These are phyloP conservation scores for Alosa sapidissima DNA, from an alignment of 2,797 vertebrate genomes.

Conservation along the genomic window DNA sequence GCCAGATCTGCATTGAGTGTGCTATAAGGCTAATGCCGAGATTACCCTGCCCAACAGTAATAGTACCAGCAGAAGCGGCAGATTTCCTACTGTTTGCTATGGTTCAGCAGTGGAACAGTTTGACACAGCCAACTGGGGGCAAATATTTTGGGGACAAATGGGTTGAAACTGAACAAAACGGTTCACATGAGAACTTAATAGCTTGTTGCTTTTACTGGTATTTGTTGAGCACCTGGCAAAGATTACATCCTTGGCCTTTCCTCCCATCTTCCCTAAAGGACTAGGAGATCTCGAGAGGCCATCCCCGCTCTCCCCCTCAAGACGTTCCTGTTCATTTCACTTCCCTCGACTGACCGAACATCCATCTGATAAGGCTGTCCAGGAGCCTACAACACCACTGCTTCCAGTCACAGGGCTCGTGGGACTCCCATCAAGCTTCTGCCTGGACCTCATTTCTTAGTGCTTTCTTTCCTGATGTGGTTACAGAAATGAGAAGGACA, in stretches of 20 bases:
- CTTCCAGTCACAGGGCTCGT: background rate
- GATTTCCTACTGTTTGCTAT: background rate
- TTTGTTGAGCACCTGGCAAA: constrained; percentile 16
- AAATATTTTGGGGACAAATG: background rate
- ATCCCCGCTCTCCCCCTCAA: background rate
- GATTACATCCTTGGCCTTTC: background rate
- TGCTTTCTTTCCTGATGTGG: background rate
- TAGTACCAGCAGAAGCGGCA: background rate
- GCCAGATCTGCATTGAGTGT: too few species aligned
- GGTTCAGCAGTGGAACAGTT: background rate
- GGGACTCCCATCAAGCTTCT: background rate
- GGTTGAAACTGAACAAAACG: background rate
- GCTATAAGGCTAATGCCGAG: too few species aligned
- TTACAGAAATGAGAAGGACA: background rate
- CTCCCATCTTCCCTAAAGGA: background rate
- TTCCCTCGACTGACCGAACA: background rate
- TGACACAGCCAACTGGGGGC: too few species aligned
- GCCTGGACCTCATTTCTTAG: background rate
- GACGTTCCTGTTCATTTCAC: background rate
- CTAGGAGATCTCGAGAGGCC: background rate
- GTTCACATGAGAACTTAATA: background rate
- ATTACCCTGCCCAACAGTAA: too few species aligned
- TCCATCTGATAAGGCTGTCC: background rate
- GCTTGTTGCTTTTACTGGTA: constrained; percentile 3
- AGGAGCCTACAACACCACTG: background rate